These are phyloP conservation scores for Andricus grossulariae DNA, from an alignment of 1,140 invertebrate genomes.

Conservation along the genomic window DNA sequence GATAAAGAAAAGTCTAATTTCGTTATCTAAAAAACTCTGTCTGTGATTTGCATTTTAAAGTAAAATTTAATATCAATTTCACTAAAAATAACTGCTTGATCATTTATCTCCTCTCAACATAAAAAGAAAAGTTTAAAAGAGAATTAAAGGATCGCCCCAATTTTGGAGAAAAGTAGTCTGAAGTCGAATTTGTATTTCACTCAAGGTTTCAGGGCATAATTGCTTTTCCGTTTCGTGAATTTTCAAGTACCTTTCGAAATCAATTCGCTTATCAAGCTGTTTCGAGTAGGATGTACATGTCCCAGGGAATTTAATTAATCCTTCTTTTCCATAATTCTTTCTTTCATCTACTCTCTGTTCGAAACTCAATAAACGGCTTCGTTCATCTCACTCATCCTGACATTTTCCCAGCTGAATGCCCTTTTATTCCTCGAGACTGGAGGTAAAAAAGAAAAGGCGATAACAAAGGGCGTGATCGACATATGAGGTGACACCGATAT, in stretches of 20 bases:
- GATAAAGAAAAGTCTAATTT: too few relatives aligned
- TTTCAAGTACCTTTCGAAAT: neutral
- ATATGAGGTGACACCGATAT: conserved; percentile 31
- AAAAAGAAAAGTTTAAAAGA: too few relatives aligned
- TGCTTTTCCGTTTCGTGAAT: conserved; percentile 10
- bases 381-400: neutral
- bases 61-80: too few relatives aligned
- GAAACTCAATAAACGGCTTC: conserved; percentile 25
- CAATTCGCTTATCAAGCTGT: neutral
- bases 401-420: neutral
- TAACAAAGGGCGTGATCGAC: conserved; percentile 11
- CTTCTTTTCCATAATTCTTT: conserved; percentile 9
- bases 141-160: too few relatives aligned
- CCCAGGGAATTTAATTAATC: conserved; percentile 14
- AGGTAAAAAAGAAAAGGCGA: neutral
- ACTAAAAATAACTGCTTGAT: too few relatives aligned
- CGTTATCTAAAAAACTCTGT: too few relatives aligned
- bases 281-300: neutral
- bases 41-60: too few relatives aligned
- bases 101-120: too few relatives aligned
- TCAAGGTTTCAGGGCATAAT: neutral
- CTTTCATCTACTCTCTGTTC: conserved; percentile 5
- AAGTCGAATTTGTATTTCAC: too few relatives aligned
- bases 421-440: neutral
- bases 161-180: too few relatives aligned